phyloP scores from a whole-genome alignment of 1,140 invertebrate species.

The Oryzaephilus surinamensis region DNA sequence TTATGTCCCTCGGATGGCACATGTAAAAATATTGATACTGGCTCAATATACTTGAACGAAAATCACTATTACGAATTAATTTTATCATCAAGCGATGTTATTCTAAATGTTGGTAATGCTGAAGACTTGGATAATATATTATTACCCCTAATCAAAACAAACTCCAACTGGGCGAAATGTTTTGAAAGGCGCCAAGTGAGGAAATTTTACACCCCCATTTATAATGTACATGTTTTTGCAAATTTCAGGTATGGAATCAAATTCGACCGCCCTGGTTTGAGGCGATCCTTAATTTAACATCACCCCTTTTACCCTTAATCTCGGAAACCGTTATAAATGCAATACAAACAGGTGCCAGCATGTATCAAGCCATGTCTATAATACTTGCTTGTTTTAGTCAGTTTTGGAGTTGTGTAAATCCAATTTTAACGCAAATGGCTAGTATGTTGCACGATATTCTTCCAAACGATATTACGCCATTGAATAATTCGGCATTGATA shows the following conservation, averaged over 20 bases:
- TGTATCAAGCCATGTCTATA: slow-evolving; percentile 64
- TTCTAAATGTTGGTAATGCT: slow-evolving; percentile 47
- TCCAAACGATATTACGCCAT: slow-evolving; percentile 51
- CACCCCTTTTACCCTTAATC: slow-evolving; percentile 48
- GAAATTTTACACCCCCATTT: slow-evolving; percentile 2
- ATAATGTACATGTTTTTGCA: not conserved
- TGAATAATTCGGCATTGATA: slow-evolving; percentile 53
- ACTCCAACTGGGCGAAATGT: slow-evolving; percentile 51
- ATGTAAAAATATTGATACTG: slow-evolving; percentile 23
- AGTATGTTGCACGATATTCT: slow-evolving; percentile 50
- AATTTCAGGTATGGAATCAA: slow-evolving; percentile 58
- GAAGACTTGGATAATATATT: slow-evolving; percentile 49
- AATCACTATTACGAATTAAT: slow-evolving; percentile 35
- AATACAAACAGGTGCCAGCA: slow-evolving; percentile 56
- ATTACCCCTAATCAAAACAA: slow-evolving; percentile 46
- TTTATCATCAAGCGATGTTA: slow-evolving; percentile 35
- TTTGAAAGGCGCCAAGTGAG: slow-evolving; percentile 59
- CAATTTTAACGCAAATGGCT: slow-evolving; percentile 42
- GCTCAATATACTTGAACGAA: slow-evolving; percentile 32
- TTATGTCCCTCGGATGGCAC: slow-evolving; percentile 46
- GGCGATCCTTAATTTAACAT: slow-evolving; percentile 50
- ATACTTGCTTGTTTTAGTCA: slow-evolving; percentile 56
- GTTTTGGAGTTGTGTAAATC: slow-evolving; percentile 50
- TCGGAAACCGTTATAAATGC: slow-evolving; percentile 53
- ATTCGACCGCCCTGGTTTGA: slow-evolving; percentile 61